Evolutionary conservation across 2,797 vertebrate genomes (phyloP).

Genomic region (Kryptolebias ocellatus): DNA sequence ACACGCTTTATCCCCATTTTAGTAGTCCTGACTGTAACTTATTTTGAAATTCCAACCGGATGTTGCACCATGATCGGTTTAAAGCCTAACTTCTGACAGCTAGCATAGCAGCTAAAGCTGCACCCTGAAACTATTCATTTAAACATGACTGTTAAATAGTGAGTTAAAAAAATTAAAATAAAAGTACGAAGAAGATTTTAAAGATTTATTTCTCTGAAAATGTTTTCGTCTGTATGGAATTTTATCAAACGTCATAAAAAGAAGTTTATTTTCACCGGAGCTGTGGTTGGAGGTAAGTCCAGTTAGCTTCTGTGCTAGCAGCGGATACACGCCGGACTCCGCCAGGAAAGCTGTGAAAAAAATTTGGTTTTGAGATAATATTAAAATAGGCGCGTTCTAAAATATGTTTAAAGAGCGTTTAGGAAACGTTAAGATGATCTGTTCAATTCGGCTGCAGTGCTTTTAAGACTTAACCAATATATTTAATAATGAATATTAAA

Average conservation of each 20-base stretch:
- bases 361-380: rapidly evolving
- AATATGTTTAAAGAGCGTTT: rapidly evolving
- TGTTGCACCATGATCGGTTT: rapidly evolving
- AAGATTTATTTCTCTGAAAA: slow-evolving; percentile 51
- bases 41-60: slow-evolving; percentile 35
- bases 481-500: too few relatives aligned
- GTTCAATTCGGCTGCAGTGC: slow-evolving; percentile 15
- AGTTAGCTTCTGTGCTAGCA: slow-evolving; percentile 8
- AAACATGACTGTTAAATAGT: slow-evolving; percentile 43
- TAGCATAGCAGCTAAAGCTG: slow-evolving; percentile 37
- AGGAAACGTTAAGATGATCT: rapidly evolving
- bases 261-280: slow-evolving; percentile 91
- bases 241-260: slow-evolving; percentile 94
- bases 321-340: neutral
- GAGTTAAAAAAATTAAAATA: neutral
- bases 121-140: neutral
- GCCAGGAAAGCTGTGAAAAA: rapidly evolving
- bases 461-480: neutral
- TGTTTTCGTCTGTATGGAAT: slow-evolving; percentile 90
- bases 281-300: slow-evolving; percentile 87
- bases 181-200: neutral
- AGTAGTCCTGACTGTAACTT: slow-evolving; percentile 14
- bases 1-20: too few relatives aligned
- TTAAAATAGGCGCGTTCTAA: rapidly evolving
- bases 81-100: slow-evolving; percentile 27